phyloP scores from a whole-genome alignment of 2,888 invertebrate species.

The Azorinus chamasolen region DNA sequence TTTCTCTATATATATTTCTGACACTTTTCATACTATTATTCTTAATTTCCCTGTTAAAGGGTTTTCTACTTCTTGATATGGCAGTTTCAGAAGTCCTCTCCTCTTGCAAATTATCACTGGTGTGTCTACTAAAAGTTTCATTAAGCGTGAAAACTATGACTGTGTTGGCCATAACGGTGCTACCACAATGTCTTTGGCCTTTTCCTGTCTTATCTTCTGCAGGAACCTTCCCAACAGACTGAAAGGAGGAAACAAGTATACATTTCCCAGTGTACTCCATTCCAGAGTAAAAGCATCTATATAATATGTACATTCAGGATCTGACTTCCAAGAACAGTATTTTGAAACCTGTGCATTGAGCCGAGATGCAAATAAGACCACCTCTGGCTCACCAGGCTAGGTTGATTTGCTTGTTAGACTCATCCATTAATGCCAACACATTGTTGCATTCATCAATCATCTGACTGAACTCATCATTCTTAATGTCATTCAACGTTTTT shows the following conservation, averaged over 20 bases:
- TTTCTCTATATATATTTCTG: not conserved
- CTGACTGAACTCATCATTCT: constrained; percentile 20
- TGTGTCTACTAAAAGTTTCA: constrained; percentile 2
- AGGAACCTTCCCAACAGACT: not conserved
- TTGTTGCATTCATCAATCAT: constrained; percentile 34
- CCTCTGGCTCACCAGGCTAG: not conserved
- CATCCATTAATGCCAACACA: constrained; percentile 37
- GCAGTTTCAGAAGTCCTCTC: not conserved
- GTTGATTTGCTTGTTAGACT: too few relatives aligned
- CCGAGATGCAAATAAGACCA: constrained; percentile 13
- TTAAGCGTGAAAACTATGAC: constrained; percentile 1
- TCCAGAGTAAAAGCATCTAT: constrained; percentile 16
- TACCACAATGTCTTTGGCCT: constrained; percentile 9
- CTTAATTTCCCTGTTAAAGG: not conserved
- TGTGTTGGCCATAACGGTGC: constrained; percentile 21
- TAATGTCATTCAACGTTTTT: constrained; percentile 32
- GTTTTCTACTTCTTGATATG: not conserved
- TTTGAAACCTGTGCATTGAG: constrained; percentile 2
- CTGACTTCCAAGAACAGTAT: constrained; percentile 7
- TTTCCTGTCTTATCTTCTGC: constrained; percentile 4
- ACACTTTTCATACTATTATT: constrained; percentile 9
- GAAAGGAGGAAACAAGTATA: too few relatives aligned
- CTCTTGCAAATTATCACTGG: not conserved
- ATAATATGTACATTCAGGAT: not conserved
- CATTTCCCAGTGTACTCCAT: too few relatives aligned